A percentile compares a stretch with the other conserved stretches of the same genome.
Evolutionary conservation across 1,140 invertebrate species (phyloP).

Genomic region (Bombus breviceps): DNA sequence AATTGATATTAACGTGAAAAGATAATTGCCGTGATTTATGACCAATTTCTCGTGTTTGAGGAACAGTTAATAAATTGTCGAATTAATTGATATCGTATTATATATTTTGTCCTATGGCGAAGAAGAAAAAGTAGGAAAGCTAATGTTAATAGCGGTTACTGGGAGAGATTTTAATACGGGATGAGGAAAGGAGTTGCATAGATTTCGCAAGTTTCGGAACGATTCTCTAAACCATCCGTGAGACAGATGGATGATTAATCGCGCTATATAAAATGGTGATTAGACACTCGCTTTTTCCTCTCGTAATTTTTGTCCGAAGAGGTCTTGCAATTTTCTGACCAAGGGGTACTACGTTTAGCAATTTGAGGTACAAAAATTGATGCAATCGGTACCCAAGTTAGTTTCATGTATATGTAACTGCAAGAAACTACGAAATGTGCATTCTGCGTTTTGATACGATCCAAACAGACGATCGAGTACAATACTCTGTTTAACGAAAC

Average conservation of each 20-base stretch:
- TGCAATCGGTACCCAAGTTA: background rate
- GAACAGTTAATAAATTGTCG: background rate
- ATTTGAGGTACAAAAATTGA: background rate
- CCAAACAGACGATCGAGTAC: too few relatives aligned
- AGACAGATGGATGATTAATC: slow-evolving; percentile 15
- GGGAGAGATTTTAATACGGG: background rate
- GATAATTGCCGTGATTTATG: slow-evolving; percentile 14
- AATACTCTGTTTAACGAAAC: too few relatives aligned
- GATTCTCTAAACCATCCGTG: background rate
- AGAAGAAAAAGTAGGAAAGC: background rate
- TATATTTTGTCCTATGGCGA: background rate
- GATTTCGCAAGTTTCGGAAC: background rate
- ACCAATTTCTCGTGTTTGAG: background rate
- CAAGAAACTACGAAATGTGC: background rate
- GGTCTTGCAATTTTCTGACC: background rate
- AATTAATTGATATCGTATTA: slow-evolving; percentile 12
- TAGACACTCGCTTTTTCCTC: slow-evolving; percentile 3
- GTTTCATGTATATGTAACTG: background rate
- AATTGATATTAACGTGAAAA: background rate
- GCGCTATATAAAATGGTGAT: slow-evolving; percentile 1
- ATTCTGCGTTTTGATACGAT: too few relatives aligned
- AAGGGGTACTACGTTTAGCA: background rate
- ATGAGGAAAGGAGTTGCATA: background rate
- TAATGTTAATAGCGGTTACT: background rate
- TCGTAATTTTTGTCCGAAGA: background rate